phyloP scores from a whole-genome alignment of 2,888 invertebrate genomes.

The Phyllotreta striolata region DNA sequence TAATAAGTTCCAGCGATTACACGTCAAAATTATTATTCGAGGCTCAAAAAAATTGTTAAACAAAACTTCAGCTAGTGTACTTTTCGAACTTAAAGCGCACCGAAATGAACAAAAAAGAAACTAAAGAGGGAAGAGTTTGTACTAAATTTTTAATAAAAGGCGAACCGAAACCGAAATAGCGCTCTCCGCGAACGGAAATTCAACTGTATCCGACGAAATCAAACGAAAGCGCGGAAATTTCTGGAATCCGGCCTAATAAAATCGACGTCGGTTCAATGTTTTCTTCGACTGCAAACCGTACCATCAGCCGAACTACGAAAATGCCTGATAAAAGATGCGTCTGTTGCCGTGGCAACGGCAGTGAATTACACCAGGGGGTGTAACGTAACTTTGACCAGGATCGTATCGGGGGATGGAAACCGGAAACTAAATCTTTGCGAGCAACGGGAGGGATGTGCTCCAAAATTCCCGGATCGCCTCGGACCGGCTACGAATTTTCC shows the following conservation, averaged over 20 bases:
- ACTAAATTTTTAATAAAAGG: too few relatives aligned
- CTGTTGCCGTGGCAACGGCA: conserved; percentile 52
- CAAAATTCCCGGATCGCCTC: too few relatives aligned
- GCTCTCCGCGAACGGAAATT: too few relatives aligned
- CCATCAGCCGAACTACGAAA: conserved; percentile 20
- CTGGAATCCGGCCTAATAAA: conserved; percentile 3
- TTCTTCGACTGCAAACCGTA: conserved; percentile 12
- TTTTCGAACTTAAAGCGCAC: too few relatives aligned
- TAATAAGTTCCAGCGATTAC: conserved; percentile 4
- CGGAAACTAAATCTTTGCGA: neutral
- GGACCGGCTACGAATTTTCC: too few relatives aligned
- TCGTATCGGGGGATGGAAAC: conserved; percentile 36
- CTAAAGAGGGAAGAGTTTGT: too few relatives aligned
- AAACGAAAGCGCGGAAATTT: neutral
- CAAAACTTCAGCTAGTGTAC: too few relatives aligned
- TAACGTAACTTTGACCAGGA: conserved; percentile 36
- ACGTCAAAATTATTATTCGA: neutral
- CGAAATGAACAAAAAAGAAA: too few relatives aligned
- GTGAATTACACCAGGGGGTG: conserved; percentile 50
- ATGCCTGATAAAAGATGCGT: conserved; percentile 52
- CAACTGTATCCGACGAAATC: too few relatives aligned
- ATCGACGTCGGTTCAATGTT: conserved; percentile 9
- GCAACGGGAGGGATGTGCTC: too few relatives aligned
- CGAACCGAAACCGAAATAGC: too few relatives aligned
- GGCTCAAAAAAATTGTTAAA: too few relatives aligned